Base-by-base conservation (phyloP, 1,140 invertebrate genomes). In the Capitella teleta region DNA sequence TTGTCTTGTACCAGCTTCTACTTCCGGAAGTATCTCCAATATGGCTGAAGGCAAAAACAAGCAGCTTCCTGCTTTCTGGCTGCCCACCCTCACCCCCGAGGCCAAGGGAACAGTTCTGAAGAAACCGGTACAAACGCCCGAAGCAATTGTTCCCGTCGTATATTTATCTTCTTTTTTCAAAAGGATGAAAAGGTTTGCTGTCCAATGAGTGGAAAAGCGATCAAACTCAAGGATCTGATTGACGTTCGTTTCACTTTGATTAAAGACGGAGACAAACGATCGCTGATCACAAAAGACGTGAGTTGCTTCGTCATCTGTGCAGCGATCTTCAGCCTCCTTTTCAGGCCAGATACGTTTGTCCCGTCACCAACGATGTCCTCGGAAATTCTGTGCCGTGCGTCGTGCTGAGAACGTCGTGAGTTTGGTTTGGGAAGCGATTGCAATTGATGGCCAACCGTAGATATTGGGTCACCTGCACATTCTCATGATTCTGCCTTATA, bases 311-410 rank as follows among this genome's bases (percentile, higher is more conserved):
- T 32, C n/a, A 10, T 10, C 30, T n/a, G 30, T 32, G 8, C 30
- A 32, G 8, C 8, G 30, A 10, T 10, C 8, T 32, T 32, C 30
- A 32, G 30, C 8, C 30, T 10, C 8, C n/a, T 8, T 44, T 44
- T 21, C 28, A 91, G 67, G 86, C 87, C 42, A 77, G 92, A 63
- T 99, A 95, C 67, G 94, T 94, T 80, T 99, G 96, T 74, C 86
- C 95, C 4, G 84, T 99, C 0, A 98, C 93, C 24, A 86, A 92
- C 71, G 96, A 99, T 75, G 80, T 95, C 45, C 72, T 99, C 10
- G 85, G 87, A n/a, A 98, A 98, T 76, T 87, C 89, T 18, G 82
- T 92, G 3, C 89, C 90, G 5, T 92, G 86, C 73, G 92, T 86
- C 51, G 85, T 97, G 41, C 78, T 99, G 21, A 83, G 78, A 74